Evolutionary conservation across 2,113 vertebrate species (phyloP).

Genomic region (Silurus glanis): DNA sequence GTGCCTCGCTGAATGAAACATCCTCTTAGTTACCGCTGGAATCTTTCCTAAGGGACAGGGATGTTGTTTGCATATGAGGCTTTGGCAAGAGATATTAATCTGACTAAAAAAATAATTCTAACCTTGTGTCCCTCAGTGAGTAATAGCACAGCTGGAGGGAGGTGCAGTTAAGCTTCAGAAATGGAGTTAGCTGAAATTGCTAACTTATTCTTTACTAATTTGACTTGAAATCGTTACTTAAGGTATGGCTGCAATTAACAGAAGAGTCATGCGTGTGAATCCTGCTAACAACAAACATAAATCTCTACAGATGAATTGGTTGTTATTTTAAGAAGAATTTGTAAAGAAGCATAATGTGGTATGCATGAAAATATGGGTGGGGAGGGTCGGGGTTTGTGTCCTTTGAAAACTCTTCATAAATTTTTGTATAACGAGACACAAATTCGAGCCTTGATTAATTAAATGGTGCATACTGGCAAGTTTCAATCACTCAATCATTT

Average conservation of each 20-base stretch:
- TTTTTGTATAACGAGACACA: background rate
- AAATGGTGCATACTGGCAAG: background rate
- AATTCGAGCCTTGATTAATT: background rate
- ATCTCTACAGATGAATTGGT: background rate
- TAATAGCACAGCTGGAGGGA: background rate
- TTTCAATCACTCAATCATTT: background rate
- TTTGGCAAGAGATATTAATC: slow-evolving; percentile 36
- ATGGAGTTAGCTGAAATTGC: background rate
- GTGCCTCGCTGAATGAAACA: slow-evolving; percentile 54
- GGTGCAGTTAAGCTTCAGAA: background rate
- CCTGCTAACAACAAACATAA: background rate
- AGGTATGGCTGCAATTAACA: background rate
- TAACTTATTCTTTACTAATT: background rate
- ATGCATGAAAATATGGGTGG: background rate
- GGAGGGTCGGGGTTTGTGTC: background rate
- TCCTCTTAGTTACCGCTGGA: slow-evolving; percentile 45
- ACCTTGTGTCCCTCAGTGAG: slow-evolving; percentile 17
- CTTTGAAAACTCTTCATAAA: background rate
- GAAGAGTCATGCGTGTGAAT: background rate
- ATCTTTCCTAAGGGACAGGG: slow-evolving; percentile 33
- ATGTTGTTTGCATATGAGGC: slow-evolving; percentile 48
- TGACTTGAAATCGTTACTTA: background rate
- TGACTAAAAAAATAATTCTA: slow-evolving; percentile 44
- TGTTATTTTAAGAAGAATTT: background rate
- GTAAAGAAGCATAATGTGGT: background rate